Percentiles rank a stretch among this genome's conserved stretches.
phyloP scores from a whole-genome alignment of 2,113 vertebrate genomes.

The Tautogolabrus adspersus region DNA sequence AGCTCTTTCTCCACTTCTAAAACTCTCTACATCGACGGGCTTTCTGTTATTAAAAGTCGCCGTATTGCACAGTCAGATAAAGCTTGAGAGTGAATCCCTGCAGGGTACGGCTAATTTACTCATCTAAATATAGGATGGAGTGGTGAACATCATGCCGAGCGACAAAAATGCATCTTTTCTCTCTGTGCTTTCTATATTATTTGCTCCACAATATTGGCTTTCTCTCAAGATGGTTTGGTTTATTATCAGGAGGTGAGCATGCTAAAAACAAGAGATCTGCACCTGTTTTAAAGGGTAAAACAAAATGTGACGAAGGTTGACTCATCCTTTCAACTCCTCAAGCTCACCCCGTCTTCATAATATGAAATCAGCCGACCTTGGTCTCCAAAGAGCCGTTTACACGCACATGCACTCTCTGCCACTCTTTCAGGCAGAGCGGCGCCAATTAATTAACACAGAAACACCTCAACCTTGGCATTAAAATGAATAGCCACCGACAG shows the following conservation, averaged over 20 bases:
- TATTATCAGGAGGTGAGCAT: background rate
- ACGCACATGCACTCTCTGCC: constrained; percentile 21
- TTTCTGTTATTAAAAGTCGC: constrained; percentile 34
- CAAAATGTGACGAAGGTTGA: constrained; percentile 39
- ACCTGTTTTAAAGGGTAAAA: background rate
- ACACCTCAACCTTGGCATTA: constrained; percentile 34
- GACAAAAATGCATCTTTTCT: constrained; percentile 13
- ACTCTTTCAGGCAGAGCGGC: constrained; percentile 24
- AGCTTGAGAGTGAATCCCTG: constrained; percentile 39
- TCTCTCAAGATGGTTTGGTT: too few relatives aligned
- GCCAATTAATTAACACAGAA: constrained; percentile 33
- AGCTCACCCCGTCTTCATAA: constrained; percentile 2
- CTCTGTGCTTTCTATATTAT: background rate
- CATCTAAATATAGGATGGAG: constrained; percentile 17
- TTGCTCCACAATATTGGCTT: background rate
- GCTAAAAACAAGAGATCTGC: background rate
- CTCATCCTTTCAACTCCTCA: constrained; percentile 48
- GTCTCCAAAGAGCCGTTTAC: constrained; percentile 55
- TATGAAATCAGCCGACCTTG: constrained; percentile 54
- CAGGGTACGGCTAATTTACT: constrained; percentile 37
- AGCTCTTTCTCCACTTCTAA: background rate
- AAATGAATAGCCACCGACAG: constrained; percentile 45
- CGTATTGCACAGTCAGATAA: constrained; percentile 43
- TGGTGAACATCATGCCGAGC: constrained; percentile 18
- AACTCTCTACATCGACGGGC: constrained; percentile 12